Percentiles rank a stretch among this genome's conserved stretches.
Evolutionary conservation across 2,797 vertebrate species (phyloP).

Genomic region (Cyclopterus lumpus): DNA sequence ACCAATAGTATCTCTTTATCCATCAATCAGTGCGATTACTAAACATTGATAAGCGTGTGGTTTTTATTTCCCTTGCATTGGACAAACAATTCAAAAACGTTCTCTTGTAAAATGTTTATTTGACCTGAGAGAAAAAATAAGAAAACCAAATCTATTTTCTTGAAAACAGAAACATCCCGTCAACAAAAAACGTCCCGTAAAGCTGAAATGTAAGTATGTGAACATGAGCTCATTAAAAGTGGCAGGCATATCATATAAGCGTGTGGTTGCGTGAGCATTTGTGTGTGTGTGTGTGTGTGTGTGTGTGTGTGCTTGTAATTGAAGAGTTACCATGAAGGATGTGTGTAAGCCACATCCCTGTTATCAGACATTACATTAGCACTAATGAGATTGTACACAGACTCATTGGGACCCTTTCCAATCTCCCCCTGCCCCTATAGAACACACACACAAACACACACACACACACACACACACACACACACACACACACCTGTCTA

Average conservation of each 20-base stretch:
- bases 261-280: background rate
- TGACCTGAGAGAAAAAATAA: background rate
- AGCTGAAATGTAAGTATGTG: background rate
- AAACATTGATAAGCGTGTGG: no score
- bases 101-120: no score
- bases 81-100: no score
- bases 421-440: slow-evolving; percentile 10
- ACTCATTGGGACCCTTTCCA: slow-evolving; percentile 48
- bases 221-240: slow-evolving; percentile 20
- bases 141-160: background rate
- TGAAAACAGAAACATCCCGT: background rate
- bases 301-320: slow-evolving; percentile 10
- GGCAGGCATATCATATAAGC: background rate
- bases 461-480: slow-evolving; percentile 6
- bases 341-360: slow-evolving; percentile 42
- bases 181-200: background rate
- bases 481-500: slow-evolving; percentile 3
- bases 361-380: slow-evolving; percentile 73
- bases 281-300: background rate
- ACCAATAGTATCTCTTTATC: no score
- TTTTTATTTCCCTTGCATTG: background rate
- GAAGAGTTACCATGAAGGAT: slow-evolving; percentile 54
- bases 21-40: no score
- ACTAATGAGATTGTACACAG: slow-evolving; percentile 78
- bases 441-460: slow-evolving; percentile 6